phyloP scores from a whole-genome alignment of 2,888 invertebrate genomes.

The Trichacis sp. region DNA sequence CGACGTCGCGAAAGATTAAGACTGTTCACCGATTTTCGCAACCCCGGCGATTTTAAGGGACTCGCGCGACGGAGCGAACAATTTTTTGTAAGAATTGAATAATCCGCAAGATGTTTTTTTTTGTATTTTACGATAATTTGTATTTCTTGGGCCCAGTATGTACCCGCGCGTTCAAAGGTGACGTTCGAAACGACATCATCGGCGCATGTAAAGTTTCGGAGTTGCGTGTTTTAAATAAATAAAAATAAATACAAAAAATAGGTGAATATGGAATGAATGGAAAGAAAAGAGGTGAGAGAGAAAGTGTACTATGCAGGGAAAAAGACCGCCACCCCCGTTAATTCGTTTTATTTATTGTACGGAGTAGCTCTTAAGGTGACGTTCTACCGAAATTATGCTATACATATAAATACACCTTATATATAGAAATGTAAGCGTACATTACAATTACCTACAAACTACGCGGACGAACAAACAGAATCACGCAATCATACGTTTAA shows the following conservation, averaged over 20 bases:
- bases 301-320: slow-evolving; percentile 45
- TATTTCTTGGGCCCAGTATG: slow-evolving; percentile 18
- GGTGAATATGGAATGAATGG: slow-evolving; percentile 17
- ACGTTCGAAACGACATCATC: slow-evolving; percentile 38
- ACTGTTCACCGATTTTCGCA: neutral
- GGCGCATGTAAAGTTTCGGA: slow-evolving; percentile 38
- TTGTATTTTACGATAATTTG: slow-evolving; percentile 21
- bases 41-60: neutral
- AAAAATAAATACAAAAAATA: slow-evolving; percentile 37
- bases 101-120: slow-evolving; percentile 7
- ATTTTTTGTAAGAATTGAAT: slow-evolving; percentile 9
- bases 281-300: slow-evolving; percentile 26
- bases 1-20: neutral
- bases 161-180: slow-evolving; percentile 23
- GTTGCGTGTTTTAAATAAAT: slow-evolving; percentile 30
- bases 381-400: slow-evolving; percentile 67
- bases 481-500: slow-evolving; percentile 70
- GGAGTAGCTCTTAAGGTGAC: slow-evolving; percentile 67
- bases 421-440: slow-evolving; percentile 66
- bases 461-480: slow-evolving; percentile 65
- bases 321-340: slow-evolving; percentile 55
- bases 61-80: slow-evolving; percentile 13
- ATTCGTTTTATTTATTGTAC: slow-evolving; percentile 65
- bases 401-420: slow-evolving; percentile 68
- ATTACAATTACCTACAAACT: slow-evolving; percentile 53